A percentile compares a stretch with the other conserved stretches of the same genome.
These are phyloP conservation scores for Bubo blakistoni DNA, from an alignment of 2,113 vertebrate species.

Conservation along the genomic window DNA sequence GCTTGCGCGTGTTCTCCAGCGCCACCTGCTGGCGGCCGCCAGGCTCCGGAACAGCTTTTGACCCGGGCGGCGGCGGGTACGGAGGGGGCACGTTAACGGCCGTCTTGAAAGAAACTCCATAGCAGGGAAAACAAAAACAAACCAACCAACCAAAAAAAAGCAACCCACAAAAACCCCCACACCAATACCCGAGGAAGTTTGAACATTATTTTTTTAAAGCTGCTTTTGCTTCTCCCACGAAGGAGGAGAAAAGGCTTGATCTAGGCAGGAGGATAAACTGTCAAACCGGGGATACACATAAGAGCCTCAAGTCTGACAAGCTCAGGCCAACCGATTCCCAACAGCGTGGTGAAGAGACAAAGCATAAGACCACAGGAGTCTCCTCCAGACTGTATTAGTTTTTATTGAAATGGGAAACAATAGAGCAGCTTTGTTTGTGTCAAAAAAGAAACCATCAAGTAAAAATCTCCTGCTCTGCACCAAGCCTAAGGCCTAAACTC, in stretches of 20 bases:
- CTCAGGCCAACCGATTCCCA: background rate
- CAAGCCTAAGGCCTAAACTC: background rate
- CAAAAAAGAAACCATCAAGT: background rate
- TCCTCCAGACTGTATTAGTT: rapidly evolving
- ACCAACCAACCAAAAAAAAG: background rate
- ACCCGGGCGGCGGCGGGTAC: background rate
- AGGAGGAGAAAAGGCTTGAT: background rate
- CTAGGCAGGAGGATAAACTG: background rate
- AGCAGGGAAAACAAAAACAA: background rate
- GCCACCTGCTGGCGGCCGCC: conserved; percentile 36
- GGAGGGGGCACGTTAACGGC: rapidly evolving
- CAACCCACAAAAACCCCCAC: too few species aligned
- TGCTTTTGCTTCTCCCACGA: background rate
- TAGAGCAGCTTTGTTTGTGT: rapidly evolving
- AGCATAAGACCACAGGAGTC: background rate
- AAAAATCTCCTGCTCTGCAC: background rate
- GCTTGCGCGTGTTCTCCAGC: background rate
- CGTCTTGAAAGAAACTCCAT: rapidly evolving
- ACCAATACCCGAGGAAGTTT: background rate
- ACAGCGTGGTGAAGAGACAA: background rate
- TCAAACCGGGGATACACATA: rapidly evolving
- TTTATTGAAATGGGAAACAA: background rate
- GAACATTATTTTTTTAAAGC: background rate
- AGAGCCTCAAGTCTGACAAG: background rate
- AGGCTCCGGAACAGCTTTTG: rapidly evolving